Conservation (phyloP, 1,140 invertebrate species). For the Drosophila obscura region DNA sequence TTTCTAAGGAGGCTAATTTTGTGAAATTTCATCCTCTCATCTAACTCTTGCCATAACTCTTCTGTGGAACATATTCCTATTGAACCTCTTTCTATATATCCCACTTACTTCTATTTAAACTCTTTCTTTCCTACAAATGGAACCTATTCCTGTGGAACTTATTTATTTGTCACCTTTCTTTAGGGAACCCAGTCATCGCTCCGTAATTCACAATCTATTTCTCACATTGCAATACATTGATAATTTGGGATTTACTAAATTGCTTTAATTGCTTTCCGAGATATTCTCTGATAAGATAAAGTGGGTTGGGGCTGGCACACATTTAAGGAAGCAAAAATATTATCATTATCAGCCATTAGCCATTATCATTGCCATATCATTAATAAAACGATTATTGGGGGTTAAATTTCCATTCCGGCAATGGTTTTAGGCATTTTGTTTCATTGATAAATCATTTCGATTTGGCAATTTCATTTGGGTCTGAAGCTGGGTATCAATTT, state of each 20-base stretch:
- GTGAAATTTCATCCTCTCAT: no score
- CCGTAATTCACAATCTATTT: not conserved
- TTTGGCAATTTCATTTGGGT: conserved; percentile 1
- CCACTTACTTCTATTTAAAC: no score
- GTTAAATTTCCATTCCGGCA: conserved; percentile 9
- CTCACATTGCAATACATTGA: not conserved
- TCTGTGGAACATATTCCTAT: no score
- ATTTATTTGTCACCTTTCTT: no score
- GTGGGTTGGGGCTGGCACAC: not conserved
- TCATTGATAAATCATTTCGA: conserved; percentile 18
- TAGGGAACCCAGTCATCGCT: no score
- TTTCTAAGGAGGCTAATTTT: no score
- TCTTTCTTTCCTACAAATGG: no score
- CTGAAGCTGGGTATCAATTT: conserved; percentile 13
- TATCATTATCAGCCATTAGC: no score
- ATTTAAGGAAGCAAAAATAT: not conserved
- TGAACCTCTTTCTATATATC: no score
- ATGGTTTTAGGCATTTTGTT: conserved; percentile 4
- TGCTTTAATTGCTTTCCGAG: conserved; percentile 1
- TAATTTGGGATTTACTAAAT: conserved; percentile 34
- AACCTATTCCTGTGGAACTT: no score
- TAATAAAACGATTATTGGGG: conserved; percentile 24
- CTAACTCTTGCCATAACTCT: no score
- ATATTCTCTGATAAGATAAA: conserved; percentile 25
- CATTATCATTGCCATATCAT: conserved; percentile 10